Evolutionary conservation across 2,113 vertebrate species (phyloP), one percentile per base, ranked within the genome.

Genomic region (Cryptotis parvus): DNA sequence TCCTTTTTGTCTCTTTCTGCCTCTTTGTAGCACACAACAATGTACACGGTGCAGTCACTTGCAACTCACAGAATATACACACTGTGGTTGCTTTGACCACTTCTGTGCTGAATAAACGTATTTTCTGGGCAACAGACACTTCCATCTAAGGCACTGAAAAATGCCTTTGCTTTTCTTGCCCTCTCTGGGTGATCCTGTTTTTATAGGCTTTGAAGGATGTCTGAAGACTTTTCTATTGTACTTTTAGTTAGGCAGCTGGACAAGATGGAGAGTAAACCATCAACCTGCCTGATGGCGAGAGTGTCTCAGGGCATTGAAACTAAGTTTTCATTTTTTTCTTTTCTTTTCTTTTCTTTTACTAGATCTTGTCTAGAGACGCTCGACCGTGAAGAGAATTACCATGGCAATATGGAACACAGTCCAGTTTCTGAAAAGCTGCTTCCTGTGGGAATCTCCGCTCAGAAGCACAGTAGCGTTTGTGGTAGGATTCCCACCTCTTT

Each of bases 341-440:
- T 0, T 81, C 69, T 78, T 81, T 0, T 69, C 68, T 76, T 77
- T 80, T 78, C 24, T 2, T 4, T 1, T 95, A 90, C 95, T 98
- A 99, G 99, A 98, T 99, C 97, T 98, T 99, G 97, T 99, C 99
- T 69, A 98, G 98, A 96, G 99, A 99, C 96, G 98, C n/a, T 99
- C 97, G 98, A 98, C 96, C 98, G 99, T 99, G 96, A 98, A 98
- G 96, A 99, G 98, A 98, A 98, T 99, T 98, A 99, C 98, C 95
- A 98, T 98, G 97, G 98, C 98, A 81, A 97, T 99, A 96, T 99
- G 99, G 98, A 99, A 98, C 96, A 99, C 98, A 82, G 97, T 99
- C 94, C 99, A 99, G 93, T 99, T 99, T 97, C 98, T 99, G 97
- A 98, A 98, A 95, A 99, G 99, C 98, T 99, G 99, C 97, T 99